These are phyloP conservation scores for Cromileptes altivelis DNA, from an alignment of 2,113 vertebrate genomes.

Conservation along the genomic window DNA sequence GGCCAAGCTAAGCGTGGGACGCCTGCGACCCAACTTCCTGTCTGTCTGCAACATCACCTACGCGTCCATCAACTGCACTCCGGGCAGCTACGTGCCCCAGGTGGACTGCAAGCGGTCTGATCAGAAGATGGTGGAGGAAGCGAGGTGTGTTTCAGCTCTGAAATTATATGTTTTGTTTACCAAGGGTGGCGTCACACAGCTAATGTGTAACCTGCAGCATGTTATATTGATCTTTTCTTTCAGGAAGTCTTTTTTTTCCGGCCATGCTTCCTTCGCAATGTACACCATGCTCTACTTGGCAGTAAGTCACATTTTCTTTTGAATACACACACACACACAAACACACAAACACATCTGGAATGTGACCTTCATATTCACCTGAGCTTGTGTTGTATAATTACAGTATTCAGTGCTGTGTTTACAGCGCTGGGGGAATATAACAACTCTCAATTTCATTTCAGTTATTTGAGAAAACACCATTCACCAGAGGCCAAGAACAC, in stretches of 20 bases:
- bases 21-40: conserved; percentile 86
- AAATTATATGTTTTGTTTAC: conserved; percentile 6
- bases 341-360: conserved; percentile 29
- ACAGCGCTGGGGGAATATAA: conserved; percentile 25
- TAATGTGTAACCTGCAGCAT: conserved; percentile 51
- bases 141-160: conserved; percentile 71
- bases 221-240: conserved; percentile 65
- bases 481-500: conserved; percentile 31
- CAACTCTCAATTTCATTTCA: conserved; percentile 39
- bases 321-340: conserved; percentile 18
- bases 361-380: conserved; percentile 57
- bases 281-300: conserved; percentile 88
- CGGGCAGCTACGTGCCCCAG: conserved; percentile 71
- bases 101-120: conserved; percentile 63
- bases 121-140: conserved; percentile 76
- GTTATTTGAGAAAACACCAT: conserved; percentile 20
- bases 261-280: conserved; percentile 87
- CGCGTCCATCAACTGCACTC: conserved; percentile 75
- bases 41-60: conserved; percentile 82
- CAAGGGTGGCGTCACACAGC: conserved; percentile 15
- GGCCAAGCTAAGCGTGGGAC: conserved; percentile 86
- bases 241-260: conserved; percentile 89
- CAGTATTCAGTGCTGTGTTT: conserved; percentile 20
- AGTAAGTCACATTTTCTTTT: conserved; percentile 78
- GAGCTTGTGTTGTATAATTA: conserved; percentile 47